Evolutionary conservation across 2,888 invertebrate species (phyloP).

Genomic region (Allacma fusca): DNA sequence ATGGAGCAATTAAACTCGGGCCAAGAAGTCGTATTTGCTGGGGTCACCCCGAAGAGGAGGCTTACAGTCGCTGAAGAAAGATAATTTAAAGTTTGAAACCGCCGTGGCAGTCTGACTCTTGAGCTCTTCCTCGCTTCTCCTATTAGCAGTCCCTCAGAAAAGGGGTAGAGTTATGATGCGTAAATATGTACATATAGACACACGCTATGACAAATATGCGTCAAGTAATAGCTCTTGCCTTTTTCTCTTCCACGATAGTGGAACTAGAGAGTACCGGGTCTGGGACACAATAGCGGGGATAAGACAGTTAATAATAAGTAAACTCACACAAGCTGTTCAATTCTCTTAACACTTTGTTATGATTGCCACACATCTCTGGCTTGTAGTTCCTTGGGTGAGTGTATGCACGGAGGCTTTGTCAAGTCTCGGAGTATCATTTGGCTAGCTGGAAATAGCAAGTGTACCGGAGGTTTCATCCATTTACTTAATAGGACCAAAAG

Average conservation of each 20-base stretch:
- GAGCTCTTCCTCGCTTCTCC: background rate
- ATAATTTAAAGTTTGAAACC: slow-evolving; percentile 21
- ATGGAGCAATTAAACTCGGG: slow-evolving; percentile 29
- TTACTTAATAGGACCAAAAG: slow-evolving; percentile 24
- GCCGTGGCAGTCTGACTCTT: no score
- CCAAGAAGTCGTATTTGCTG: background rate
- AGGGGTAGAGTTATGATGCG: background rate
- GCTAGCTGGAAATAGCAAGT: slow-evolving; percentile 15
- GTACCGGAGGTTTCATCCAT: slow-evolving; percentile 18
- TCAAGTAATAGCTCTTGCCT: no score
- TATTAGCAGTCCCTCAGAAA: background rate
- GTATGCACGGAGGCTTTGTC: no score
- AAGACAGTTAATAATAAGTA: no score
- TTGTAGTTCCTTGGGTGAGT: no score
- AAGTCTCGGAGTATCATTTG: slow-evolving; percentile 16
- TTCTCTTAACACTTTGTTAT: no score
- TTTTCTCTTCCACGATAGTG: no score
- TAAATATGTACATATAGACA: background rate
- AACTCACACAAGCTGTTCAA: no score
- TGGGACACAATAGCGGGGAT: no score
- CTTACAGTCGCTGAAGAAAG: slow-evolving; percentile 2
- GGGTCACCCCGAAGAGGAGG: slow-evolving; percentile 17
- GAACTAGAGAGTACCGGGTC: no score
- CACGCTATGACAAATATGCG: background rate
- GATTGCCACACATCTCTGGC: no score